Evolutionary conservation across 2,113 vertebrate species (phyloP).

Genomic region (Perca flavescens): DNA sequence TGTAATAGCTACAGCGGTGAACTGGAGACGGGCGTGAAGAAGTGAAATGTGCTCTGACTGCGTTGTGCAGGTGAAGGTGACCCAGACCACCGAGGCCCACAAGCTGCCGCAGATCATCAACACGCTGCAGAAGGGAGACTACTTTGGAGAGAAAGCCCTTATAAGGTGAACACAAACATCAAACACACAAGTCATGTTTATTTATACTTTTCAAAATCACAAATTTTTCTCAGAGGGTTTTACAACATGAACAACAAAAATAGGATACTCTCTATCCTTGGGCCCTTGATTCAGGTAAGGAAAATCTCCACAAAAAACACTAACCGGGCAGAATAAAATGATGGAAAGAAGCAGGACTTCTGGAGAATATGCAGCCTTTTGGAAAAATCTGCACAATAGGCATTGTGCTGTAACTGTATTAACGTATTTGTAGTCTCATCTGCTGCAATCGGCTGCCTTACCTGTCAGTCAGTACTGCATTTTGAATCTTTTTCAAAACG

Average conservation of each 20-base stretch:
- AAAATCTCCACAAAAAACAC: background rate
- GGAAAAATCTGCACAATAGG: background rate
- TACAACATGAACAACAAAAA: background rate
- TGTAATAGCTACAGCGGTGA: slow-evolving; percentile 14
- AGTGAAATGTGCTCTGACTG: background rate
- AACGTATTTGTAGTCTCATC: background rate
- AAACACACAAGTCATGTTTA: background rate
- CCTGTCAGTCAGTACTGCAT: background rate
- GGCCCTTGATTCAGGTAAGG: background rate
- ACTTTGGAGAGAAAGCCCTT: slow-evolving; percentile 87
- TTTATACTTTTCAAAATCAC: background rate
- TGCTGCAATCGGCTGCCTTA: background rate
- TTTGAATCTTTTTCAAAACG: background rate
- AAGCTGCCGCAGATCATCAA: slow-evolving; percentile 82
- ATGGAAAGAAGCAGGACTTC: background rate
- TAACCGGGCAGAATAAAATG: background rate
- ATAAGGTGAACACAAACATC: slow-evolving; percentile 75
- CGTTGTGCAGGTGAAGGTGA: slow-evolving; percentile 82
- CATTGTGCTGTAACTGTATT: background rate
- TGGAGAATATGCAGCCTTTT: background rate
- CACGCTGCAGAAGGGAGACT: slow-evolving; percentile 83
- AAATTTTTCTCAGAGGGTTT: background rate
- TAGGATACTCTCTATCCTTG: too few relatives aligned
- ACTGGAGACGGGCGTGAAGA: background rate
- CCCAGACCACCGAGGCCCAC: slow-evolving; percentile 80